Conservation (phyloP, 1,140 invertebrate species). For the Euwallacea similis region DNA sequence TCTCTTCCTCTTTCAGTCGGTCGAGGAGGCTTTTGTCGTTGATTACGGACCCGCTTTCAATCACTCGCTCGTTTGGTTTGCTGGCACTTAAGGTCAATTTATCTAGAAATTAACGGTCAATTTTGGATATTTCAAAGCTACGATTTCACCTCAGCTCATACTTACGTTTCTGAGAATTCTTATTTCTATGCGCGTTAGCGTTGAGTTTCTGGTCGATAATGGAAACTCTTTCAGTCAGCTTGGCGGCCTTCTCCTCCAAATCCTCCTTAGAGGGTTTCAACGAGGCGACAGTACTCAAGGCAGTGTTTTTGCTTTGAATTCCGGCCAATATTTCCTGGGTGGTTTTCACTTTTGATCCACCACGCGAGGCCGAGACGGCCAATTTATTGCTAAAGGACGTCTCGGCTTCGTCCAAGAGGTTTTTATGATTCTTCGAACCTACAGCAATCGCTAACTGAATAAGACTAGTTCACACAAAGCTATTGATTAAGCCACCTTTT, state of each 20-base stretch:
- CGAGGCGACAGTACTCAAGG: constrained; percentile 26
- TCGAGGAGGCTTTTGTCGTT: constrained; percentile 45
- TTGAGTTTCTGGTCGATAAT: constrained; percentile 53
- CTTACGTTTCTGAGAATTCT: constrained; percentile 47
- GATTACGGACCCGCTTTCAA: constrained; percentile 49
- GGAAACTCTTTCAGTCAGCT: constrained; percentile 52
- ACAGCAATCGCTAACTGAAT: neutral
- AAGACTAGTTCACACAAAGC: no score
- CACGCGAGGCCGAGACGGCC: constrained; percentile 63
- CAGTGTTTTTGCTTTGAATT: constrained; percentile 65
- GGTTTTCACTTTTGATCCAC: constrained; percentile 77
- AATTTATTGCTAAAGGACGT: constrained; percentile 64
- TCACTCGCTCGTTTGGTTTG: constrained; percentile 41
- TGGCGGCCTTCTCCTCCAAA: constrained; percentile 51
- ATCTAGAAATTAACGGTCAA: constrained; percentile 15
- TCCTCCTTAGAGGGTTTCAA: constrained; percentile 46
- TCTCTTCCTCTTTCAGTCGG: constrained; percentile 29
- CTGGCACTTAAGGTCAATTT: constrained; percentile 23
- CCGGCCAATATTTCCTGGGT: constrained; percentile 81
- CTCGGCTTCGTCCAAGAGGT: constrained; percentile 58
- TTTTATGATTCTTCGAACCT: constrained; percentile 64
- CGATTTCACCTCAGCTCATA: constrained; percentile 12
- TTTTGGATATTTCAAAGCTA: neutral
- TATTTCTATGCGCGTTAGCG: constrained; percentile 48
- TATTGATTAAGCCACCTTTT: constrained; percentile 54